Evolutionary conservation across 53 echinoderm and acorn worm genomes (phyloP).

Genomic region (Crossaster papposus): DNA sequence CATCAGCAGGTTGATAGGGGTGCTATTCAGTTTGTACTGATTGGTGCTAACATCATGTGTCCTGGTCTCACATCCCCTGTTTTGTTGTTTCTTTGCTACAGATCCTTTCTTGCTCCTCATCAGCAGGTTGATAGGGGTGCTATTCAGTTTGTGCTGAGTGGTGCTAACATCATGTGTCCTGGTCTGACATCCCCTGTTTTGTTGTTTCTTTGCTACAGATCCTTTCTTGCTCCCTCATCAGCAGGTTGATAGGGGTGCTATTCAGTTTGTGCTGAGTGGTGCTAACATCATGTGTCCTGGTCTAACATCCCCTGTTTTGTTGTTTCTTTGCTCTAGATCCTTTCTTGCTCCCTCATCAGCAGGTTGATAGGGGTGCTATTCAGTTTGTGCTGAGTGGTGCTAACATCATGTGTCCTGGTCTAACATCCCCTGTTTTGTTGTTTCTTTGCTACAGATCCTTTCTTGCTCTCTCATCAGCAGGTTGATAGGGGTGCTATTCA

Average conservation of each 20-base stretch:
- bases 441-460: slow-evolving; percentile 70
- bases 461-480: slow-evolving; percentile 80
- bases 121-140: slow-evolving; percentile 96
- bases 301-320: slow-evolving; percentile 82
- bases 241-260: slow-evolving; percentile 92
- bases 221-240: slow-evolving; percentile 85
- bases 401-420: slow-evolving; percentile 98
- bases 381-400: slow-evolving; percentile 94
- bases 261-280: slow-evolving; percentile 91
- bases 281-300: slow-evolving; percentile 99
- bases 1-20: slow-evolving; percentile 93
- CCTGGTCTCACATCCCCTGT: slow-evolving; percentile 94
- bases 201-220: slow-evolving; percentile 57
- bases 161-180: slow-evolving; percentile 99
- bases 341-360: slow-evolving; percentile 79
- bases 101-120: slow-evolving; percentile 85
- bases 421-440: slow-evolving; percentile 80
- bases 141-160: slow-evolving; percentile 90
- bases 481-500: slow-evolving; percentile 96
- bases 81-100: slow-evolving; percentile 26
- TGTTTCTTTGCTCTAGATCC: slow-evolving; percentile 69
- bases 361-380: slow-evolving; percentile 94
- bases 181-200: slow-evolving; percentile 93
- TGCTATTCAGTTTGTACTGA: slow-evolving; percentile 90
- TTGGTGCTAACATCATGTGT: slow-evolving; percentile 99